Percentiles rank a stretch among this genome's conserved stretches.
Evolutionary conservation across 2,888 invertebrate genomes (phyloP).

Genomic region (Drosophila melanosoma): DNA sequence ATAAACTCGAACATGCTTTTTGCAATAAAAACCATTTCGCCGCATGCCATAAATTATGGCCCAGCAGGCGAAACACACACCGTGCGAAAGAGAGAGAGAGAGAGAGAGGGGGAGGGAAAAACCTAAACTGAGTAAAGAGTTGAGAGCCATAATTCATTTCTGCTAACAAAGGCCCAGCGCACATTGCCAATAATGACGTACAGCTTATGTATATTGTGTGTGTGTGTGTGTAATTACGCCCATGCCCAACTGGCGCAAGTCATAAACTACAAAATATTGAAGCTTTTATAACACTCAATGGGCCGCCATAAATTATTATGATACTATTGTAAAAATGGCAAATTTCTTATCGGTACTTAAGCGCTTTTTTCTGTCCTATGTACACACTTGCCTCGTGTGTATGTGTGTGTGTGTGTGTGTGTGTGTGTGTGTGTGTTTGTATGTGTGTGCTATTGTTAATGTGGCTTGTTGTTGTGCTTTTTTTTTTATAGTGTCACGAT

Average conservation of each 20-base stretch:
- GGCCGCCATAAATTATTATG: constrained; percentile 82
- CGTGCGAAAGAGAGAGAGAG: constrained; percentile 2
- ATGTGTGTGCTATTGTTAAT: neutral
- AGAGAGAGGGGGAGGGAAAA: constrained; percentile 26
- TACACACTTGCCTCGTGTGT: neutral
- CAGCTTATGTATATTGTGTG: constrained; percentile 47
- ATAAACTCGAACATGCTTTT: constrained; percentile 78
- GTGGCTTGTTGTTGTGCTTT: neutral
- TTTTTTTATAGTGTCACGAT: constrained; percentile 27
- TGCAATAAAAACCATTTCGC: constrained; percentile 82
- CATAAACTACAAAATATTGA: constrained; percentile 83
- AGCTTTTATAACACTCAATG: constrained; percentile 82
- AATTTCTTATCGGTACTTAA: constrained; percentile 82
- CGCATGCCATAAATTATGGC: constrained; percentile 81
- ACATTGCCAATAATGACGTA: constrained; percentile 74
- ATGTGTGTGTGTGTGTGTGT: neutral
- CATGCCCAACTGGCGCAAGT: constrained; percentile 75
- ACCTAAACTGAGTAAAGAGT: constrained; percentile 61
- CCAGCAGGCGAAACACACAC: constrained; percentile 27
- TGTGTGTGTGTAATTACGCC: constrained; percentile 74
- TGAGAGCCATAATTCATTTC: constrained; percentile 71
- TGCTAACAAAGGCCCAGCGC: constrained; percentile 63
- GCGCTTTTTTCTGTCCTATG: constrained; percentile 58
- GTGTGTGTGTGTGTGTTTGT: neutral
- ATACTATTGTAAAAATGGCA: constrained; percentile 82